A percentile compares a stretch with the other conserved stretches of the same genome.
phyloP scores from a whole-genome alignment of 2,113 vertebrate species.

The Proterorhinus semilunaris region DNA sequence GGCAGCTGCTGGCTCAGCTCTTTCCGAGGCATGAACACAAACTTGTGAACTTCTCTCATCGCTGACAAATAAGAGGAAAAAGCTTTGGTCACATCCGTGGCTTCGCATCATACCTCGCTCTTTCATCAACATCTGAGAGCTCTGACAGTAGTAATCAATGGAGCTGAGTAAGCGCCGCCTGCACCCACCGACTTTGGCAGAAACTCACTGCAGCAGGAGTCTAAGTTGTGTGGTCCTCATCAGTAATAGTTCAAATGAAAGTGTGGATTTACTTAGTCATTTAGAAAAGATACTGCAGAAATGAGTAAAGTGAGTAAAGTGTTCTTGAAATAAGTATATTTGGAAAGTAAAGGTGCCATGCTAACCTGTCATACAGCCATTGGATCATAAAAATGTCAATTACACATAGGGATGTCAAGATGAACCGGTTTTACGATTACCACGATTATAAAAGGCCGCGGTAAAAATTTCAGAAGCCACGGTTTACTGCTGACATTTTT shows the following conservation, averaged over 20 bases:
- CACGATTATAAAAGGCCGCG: too few relatives aligned
- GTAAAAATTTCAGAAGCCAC: too few relatives aligned
- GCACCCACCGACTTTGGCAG: slow-evolving; percentile 3
- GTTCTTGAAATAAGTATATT: too few relatives aligned
- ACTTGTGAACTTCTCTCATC: neutral
- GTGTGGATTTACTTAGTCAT: neutral
- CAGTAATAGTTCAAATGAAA: neutral
- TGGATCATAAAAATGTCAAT: too few relatives aligned
- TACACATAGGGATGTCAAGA: too few relatives aligned
- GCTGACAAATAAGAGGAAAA: neutral
- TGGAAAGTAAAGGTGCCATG: too few relatives aligned
- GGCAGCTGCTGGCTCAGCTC: slow-evolving; percentile 67
- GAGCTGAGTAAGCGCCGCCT: slow-evolving; percentile 20
- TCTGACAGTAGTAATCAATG: slow-evolving; percentile 18
- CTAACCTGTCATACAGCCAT: too few relatives aligned
- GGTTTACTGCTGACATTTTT: too few relatives aligned
- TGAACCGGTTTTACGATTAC: too few relatives aligned
- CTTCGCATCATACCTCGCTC: neutral
- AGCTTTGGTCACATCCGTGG: neutral
- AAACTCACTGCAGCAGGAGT: slow-evolving; percentile 8
- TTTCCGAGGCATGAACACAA: slow-evolving; percentile 6
- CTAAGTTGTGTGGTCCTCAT: neutral
- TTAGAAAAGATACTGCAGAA: too few relatives aligned
- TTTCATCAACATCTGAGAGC: neutral
- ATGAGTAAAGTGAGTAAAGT: too few relatives aligned